These are phyloP conservation scores for Zophobas morio DNA, from an alignment of 1,140 invertebrate species.

Conservation along the genomic window DNA sequence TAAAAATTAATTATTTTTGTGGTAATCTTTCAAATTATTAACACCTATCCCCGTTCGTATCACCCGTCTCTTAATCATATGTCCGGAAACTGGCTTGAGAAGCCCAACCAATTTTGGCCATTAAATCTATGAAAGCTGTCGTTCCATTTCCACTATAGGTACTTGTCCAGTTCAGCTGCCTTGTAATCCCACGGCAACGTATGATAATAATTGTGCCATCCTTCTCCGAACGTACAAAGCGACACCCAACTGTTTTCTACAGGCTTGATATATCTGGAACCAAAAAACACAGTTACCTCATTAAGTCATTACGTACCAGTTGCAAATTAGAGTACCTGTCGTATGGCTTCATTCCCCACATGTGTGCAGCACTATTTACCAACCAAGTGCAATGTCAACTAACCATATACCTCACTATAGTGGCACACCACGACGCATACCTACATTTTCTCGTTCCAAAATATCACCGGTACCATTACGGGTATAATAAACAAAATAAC, in stretches of 20 bases:
- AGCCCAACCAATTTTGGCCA: too few species aligned
- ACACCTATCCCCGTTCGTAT: too few species aligned
- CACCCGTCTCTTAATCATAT: too few species aligned
- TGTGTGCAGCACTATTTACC: constrained; percentile 86
- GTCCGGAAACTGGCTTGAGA: too few species aligned
- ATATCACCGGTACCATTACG: constrained; percentile 41
- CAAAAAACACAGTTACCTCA: neutral
- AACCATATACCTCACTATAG: constrained; percentile 75
- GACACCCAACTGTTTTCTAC: neutral
- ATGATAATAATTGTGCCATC: neutral
- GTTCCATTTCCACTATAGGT: too few species aligned
- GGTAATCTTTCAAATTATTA: too few species aligned
- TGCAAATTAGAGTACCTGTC: constrained; percentile 73
- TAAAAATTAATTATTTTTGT: too few species aligned
- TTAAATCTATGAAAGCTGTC: too few species aligned
- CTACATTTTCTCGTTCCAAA: constrained; percentile 70
- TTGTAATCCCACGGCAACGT: too few species aligned
- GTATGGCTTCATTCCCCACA: constrained; percentile 82
- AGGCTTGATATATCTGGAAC: neutral
- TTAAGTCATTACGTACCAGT: too few species aligned
- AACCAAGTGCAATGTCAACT: constrained; percentile 82
- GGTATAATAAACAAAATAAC: constrained; percentile 6
- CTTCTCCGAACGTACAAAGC: neutral
- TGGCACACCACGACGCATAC: constrained; percentile 71
- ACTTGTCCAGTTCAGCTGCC: too few species aligned